Evolutionary conservation across 2,888 invertebrate species (phyloP), one percentile per base, ranked within the genome.

Genomic region (Camponotus fellah): DNA sequence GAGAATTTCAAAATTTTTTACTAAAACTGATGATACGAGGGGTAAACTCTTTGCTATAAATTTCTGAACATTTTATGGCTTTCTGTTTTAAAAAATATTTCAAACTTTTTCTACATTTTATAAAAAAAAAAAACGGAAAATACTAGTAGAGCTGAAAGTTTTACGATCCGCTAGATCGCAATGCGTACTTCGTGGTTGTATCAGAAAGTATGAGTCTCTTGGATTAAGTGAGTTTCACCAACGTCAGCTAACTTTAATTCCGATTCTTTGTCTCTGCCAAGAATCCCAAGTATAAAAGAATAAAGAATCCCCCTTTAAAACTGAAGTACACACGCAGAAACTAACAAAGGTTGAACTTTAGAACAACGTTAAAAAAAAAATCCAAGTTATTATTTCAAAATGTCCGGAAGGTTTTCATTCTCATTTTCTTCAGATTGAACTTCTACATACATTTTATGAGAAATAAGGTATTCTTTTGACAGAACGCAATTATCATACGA

Each of bases 201-300:
- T 26, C 37, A 53, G 53, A 77, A 66, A 68, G 49, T 49, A 37
- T 53, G 17, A 26, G 40, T 40, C 40, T 40, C 26, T 40, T 12
- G 77, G 40, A 68, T 77, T 68, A 68, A 53, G 56, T 40, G 37
- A 26, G 53, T 66, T 68, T 53, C n/a, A 34, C 21, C 21, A 14
- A 40, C 68, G 49, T 76, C 34, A 37, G 75, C 49, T 37, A 68
- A 68, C 77, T 77, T 68, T 77, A 77, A 56, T 77, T 68, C 68
- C 40, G 26, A 53, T 17, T 32, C 53, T 68, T 68, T 40, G 65
- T 64, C 64, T 66, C 40, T 10, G 21, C 46, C 10, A 32, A 32
- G 53, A 77, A 77, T 66, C 12, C n/a, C 12, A 65, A 12, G 21
- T 49, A 37, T 37, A 76, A 76, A 65, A 37, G 40, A 56, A 66